Evolutionary conservation across 2,888 invertebrate genomes (phyloP).

Genomic region (Polylopha cassiicola): DNA sequence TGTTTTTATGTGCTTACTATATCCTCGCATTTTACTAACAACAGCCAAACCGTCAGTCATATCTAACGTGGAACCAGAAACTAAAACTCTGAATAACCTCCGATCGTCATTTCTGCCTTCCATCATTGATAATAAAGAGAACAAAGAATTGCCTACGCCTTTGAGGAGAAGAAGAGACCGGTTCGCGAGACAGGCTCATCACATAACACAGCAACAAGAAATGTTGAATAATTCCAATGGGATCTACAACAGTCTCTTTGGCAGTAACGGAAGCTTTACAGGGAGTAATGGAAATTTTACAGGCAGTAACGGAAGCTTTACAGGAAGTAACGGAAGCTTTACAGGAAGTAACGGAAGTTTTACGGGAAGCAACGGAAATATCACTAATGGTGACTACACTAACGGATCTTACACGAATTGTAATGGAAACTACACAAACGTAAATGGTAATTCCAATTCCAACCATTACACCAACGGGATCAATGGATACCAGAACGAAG

Average conservation of each 20-base stretch:
- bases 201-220: conserved; percentile 89
- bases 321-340: too few relatives aligned
- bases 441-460: conserved; percentile 20
- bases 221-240: conserved; percentile 52
- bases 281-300: too few relatives aligned
- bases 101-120: conserved; percentile 45
- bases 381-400: conserved; percentile 21
- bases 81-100: conserved; percentile 38
- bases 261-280: too few relatives aligned
- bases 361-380: conserved; percentile 28
- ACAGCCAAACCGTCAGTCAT: conserved; percentile 45
- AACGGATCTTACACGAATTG: conserved; percentile 32
- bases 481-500: conserved; percentile 46
- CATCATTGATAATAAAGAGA: conserved; percentile 57
- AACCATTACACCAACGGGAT: conserved; percentile 33
- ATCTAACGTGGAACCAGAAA: conserved; percentile 46
- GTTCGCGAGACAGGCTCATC: conserved; percentile 89
- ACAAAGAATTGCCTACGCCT: conserved; percentile 88
- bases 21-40: conserved; percentile 59
- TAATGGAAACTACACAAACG: conserved; percentile 35
- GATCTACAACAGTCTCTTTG: conserved; percentile 45
- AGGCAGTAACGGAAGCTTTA: too few relatives aligned
- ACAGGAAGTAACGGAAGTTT: too few relatives aligned
- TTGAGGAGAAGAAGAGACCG: conserved; percentile 87
- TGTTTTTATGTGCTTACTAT: conserved; percentile 28